phyloP scores from a whole-genome alignment of 1,140 invertebrate species.

The Habropoda laboriosa region DNA sequence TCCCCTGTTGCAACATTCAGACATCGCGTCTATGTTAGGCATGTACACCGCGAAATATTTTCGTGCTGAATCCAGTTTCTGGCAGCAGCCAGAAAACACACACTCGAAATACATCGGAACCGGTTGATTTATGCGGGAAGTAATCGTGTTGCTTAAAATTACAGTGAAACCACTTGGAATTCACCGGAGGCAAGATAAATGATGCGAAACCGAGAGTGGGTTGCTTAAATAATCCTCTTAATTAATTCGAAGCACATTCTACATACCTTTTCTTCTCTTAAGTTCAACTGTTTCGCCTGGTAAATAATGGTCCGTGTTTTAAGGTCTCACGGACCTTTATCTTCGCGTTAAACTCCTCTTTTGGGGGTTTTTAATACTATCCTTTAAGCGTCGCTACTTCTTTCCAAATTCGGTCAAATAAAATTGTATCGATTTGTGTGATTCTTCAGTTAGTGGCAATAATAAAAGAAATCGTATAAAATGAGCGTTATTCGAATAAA shows the following conservation, averaged over 20 bases:
- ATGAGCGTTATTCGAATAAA: too few species aligned
- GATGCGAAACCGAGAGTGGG: slow-evolving; percentile 1
- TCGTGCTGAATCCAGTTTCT: slow-evolving; percentile 30
- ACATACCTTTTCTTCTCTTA: background rate
- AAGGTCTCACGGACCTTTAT: background rate
- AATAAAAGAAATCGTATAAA: too few species aligned
- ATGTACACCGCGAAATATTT: slow-evolving; percentile 14
- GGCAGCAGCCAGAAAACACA: slow-evolving; percentile 24
- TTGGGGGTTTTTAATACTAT: background rate
- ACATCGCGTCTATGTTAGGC: slow-evolving; percentile 23
- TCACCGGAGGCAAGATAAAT: slow-evolving; percentile 15
- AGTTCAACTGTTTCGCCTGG: background rate
- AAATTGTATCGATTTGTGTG: too few species aligned
- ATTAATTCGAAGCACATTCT: background rate
- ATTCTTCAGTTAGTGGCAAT: too few species aligned
- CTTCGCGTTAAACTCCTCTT: background rate
- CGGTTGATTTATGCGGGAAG: slow-evolving; percentile 34
- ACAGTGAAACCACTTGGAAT: slow-evolving; percentile 8
- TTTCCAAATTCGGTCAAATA: too few species aligned
- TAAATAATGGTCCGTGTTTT: background rate
- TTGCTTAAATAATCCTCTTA: slow-evolving; percentile 30
- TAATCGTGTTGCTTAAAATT: slow-evolving; percentile 39
- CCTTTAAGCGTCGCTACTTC: too few species aligned
- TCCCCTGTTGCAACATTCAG: background rate
- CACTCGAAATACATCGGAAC: slow-evolving; percentile 40